These are phyloP conservation scores for Todus mexicanus DNA, from an alignment of 2,797 vertebrate species.

Conservation along the genomic window DNA sequence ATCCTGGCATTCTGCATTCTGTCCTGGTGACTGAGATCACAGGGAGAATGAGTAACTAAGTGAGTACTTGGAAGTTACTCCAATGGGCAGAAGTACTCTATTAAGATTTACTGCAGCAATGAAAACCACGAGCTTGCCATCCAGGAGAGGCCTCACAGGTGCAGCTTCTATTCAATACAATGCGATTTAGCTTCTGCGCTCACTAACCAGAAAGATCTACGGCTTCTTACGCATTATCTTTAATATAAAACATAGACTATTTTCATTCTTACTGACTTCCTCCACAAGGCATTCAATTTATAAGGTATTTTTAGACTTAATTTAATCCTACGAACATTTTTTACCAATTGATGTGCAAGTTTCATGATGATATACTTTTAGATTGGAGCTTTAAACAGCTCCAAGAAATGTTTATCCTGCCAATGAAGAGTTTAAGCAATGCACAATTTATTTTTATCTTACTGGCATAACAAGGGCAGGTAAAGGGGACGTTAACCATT, in stretches of 20 bases:
- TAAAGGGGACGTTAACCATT: conserved; percentile 2
- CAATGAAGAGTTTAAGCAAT: conserved; percentile 13
- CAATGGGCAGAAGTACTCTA: background rate
- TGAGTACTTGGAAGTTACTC: background rate
- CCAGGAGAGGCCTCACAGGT: background rate
- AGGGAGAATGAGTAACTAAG: background rate
- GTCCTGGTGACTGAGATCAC: background rate
- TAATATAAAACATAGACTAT: background rate
- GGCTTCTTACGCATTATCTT: background rate
- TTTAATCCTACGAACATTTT: conserved; percentile 13
- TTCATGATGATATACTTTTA: background rate
- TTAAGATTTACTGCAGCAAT: background rate
- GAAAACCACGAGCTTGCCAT: background rate
- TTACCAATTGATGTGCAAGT: background rate
- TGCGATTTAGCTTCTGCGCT: background rate
- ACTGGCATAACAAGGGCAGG: background rate
- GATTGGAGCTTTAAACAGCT: conserved; percentile 2
- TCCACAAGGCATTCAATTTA: background rate
- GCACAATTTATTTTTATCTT: conserved; percentile 40
- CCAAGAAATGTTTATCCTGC: conserved; percentile 8
- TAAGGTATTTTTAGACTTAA: background rate
- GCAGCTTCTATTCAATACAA: background rate
- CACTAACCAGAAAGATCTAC: background rate
- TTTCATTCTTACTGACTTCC: background rate
- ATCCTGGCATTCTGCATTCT: background rate